phyloP scores from a whole-genome alignment of 2,797 vertebrate species.

The Enoplosus armatus region DNA sequence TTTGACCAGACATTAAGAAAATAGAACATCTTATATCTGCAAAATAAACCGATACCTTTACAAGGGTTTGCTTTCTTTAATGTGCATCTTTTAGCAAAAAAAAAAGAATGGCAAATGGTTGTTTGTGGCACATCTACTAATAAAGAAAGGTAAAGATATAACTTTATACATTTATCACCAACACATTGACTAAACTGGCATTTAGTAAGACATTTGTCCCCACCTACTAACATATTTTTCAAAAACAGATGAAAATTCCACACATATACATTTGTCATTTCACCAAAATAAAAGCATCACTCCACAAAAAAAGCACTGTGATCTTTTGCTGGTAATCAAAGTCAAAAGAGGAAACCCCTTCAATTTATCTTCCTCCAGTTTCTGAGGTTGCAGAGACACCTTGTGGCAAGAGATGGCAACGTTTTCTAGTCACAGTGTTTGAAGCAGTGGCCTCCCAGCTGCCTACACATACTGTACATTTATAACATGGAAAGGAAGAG shows the following conservation, averaged over 20 bases:
- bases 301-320: neutral
- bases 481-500: conserved; percentile 25
- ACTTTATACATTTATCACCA: neutral
- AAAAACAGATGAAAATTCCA: neutral
- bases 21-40: neutral
- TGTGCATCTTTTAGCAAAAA: neutral
- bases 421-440: neutral
- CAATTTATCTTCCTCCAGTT: conserved; percentile 3
- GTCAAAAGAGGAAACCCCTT: neutral
- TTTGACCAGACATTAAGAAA: neutral
- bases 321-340: neutral
- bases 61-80: neutral
- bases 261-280: neutral
- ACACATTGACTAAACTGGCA: neutral
- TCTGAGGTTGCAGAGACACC: conserved; percentile 74
- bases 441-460: conserved; percentile 20
- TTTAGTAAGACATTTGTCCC: conserved; percentile 1
- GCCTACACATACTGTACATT: conserved; percentile 26
- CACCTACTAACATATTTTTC: neutral
- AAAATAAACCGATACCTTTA: neutral
- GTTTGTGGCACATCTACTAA: neutral
- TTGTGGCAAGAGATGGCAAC: conserved; percentile 62
- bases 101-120: neutral
- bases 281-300: conserved; percentile 4
- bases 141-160: neutral